Conservation (phyloP, 2,888 invertebrate species). For the Tenodera sinensis region DNA sequence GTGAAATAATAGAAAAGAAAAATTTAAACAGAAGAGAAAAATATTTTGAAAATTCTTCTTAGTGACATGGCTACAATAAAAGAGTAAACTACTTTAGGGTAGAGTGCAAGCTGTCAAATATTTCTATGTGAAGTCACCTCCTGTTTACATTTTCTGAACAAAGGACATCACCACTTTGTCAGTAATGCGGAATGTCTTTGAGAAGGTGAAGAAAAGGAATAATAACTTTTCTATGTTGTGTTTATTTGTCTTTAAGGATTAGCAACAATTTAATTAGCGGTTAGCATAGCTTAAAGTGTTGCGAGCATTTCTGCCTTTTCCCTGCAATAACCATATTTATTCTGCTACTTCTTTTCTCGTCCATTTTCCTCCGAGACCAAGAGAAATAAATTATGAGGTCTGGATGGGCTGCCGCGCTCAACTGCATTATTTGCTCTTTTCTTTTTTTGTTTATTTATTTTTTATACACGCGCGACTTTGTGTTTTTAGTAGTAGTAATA, state of each 20-base stretch:
- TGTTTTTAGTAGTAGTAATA: background rate
- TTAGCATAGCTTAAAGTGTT: background rate
- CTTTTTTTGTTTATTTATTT: background rate
- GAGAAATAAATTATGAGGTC: background rate
- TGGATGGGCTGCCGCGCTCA: background rate
- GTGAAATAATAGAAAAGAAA: no score
- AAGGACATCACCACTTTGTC: no score
- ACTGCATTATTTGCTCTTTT: background rate
- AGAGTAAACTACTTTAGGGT: no score
- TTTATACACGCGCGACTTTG: background rate
- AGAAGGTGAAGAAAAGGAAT: background rate
- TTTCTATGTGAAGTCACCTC: no score
- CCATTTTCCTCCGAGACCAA: background rate
- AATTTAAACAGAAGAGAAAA: no score
- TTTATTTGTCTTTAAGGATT: background rate
- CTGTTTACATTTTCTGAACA: no score
- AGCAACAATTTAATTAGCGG: background rate
- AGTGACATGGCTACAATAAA: no score
- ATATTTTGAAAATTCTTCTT: no score
- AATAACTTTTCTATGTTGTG: background rate
- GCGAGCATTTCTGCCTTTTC: background rate
- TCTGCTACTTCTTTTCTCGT: background rate
- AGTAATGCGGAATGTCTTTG: no score
- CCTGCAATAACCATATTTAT: background rate
- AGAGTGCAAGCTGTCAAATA: no score